Base-by-base conservation (phyloP, 2,888 invertebrate genomes). In the Calliopum simillimum region DNA sequence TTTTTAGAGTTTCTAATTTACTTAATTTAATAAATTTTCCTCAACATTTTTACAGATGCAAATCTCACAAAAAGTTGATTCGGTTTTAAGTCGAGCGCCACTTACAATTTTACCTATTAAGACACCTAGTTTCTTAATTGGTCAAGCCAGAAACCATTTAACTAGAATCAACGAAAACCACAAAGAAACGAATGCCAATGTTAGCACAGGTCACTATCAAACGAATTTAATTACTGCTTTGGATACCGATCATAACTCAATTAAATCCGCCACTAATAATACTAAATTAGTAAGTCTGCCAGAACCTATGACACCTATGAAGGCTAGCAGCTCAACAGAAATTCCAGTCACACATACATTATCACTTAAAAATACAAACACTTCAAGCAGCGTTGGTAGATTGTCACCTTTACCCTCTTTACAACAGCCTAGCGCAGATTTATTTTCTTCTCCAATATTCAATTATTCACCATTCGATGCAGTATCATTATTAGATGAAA, bases 21-120 rank as follows among this genome's bases (percentile, higher is more conserved):
- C 11, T 1, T 23, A 56, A 56, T 13, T 56, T 25, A 19, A 21
- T 58, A 43, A 25, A 25, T 23, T 14, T 62, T 63, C 16, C 6
- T 33, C 19, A 33, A 68, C 49, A 68, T 65, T 23, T 71, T 78
- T 77, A 74, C 88, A 93, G 90, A 90, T 91, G 68, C 92, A 92
- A 84, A 92, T 97, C 61, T 88, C 89, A 41, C 88, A 89, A 66
- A 92, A 93, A 86, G 92, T 96, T 13, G 87, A 91, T 73, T 89
- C 89, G 61, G 92, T 94, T 1, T 86, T 95, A 53, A 89, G 89
- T 33, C 89, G 91, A 75, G 94, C 93, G 0, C 97, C 97, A 0
- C 86, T 95, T 2, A 89, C 90, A 73, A 88, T 93, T 72, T 88
- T 90, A 76, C 89, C 90, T 2, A 88, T 89, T 71, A 91, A 91